Evolutionary conservation across 2,113 vertebrate species (phyloP), one percentile per base, ranked within the genome.

Genomic region (Sinocyclocheilus grahami): DNA sequence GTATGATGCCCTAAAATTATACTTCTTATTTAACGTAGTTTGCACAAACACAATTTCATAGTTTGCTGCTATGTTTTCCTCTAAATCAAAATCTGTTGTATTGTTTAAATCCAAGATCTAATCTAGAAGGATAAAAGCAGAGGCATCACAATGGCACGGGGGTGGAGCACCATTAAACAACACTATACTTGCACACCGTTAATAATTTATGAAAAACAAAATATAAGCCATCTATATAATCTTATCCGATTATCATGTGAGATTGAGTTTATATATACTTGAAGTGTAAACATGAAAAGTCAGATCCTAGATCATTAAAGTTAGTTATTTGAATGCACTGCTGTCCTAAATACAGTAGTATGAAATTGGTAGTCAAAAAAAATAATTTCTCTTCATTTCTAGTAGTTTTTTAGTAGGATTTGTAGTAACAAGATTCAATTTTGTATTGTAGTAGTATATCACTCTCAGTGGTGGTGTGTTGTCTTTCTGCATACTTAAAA

Each of bases 61-160:
- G 30, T 69, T 69, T 37, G 14, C 67, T 33, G 30, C 30, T 37
- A 7, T 69, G 11, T 18, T 39, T 48, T 75, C 16, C 33, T 10
- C 71, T 37, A 74, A 74, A 46, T 71, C 69, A 8, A 71, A 71
- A 39, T 46, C 20, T n/a, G 20, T 22, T 74, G 18, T 22, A 42
- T n/a, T 46, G 48, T 48, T 75, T 75, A 46, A 72, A 72, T 72
- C 18, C 71, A 42, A 74, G 71, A 39, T 42, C 39, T 75, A 22
- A n/a, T 46, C 14, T 22, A 75, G 8, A 13, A 46, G 18, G 2
- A 48, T 75, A 42, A 46, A 48, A 75, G 72, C 71, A 48, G 10
- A n/a, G 71, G 18, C 37, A 75, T 46, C 71, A 12, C 71, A 22
- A 12, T 75, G 72, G 72, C 20, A 48, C 3, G 5, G 39, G 5